Conservation (phyloP, 2,888 invertebrate species). For the Orthonychiurus folsomi region DNA sequence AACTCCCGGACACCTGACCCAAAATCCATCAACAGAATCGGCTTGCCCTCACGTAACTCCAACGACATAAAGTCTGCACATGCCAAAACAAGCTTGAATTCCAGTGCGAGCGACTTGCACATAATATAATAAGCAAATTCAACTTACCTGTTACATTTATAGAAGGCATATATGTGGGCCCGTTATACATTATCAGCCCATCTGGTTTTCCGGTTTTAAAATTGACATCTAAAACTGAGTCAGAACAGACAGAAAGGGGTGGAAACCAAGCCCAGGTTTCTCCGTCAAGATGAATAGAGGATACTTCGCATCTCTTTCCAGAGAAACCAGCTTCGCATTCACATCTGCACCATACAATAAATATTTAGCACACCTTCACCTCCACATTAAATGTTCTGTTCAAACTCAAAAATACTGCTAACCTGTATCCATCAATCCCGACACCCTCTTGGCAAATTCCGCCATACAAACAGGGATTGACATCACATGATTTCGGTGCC, state of each 20-base stretch:
- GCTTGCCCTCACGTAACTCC: slow-evolving; percentile 73
- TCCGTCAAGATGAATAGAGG: slow-evolving; percentile 78
- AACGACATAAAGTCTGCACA: slow-evolving; percentile 75
- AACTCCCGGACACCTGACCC: slow-evolving; percentile 60
- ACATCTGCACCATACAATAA: slow-evolving; percentile 51
- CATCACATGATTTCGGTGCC: slow-evolving; percentile 42
- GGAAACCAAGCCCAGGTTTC: slow-evolving; percentile 89
- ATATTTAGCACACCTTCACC: not conserved
- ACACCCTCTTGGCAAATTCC: slow-evolving; percentile 31
- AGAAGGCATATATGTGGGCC: slow-evolving; percentile 51
- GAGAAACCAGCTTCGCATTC: slow-evolving; percentile 68
- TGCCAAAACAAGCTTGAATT: not conserved
- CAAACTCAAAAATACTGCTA: slow-evolving; percentile 4
- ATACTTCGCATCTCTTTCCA: slow-evolving; percentile 84
- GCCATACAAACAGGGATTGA: slow-evolving; percentile 39
- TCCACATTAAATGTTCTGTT: too few species aligned
- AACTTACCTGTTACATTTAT: slow-evolving; percentile 28
- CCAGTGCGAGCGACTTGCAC: not conserved
- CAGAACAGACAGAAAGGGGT: slow-evolving; percentile 74
- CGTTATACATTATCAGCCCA: slow-evolving; percentile 83
- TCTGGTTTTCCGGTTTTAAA: slow-evolving; percentile 65
- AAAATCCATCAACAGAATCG: slow-evolving; percentile 73
- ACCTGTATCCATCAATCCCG: slow-evolving; percentile 26
- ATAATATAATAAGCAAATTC: too few species aligned
- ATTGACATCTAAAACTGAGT: slow-evolving; percentile 70